Conservation (phyloP, 2,113 vertebrate species). For the Xerus inauris region DNA sequence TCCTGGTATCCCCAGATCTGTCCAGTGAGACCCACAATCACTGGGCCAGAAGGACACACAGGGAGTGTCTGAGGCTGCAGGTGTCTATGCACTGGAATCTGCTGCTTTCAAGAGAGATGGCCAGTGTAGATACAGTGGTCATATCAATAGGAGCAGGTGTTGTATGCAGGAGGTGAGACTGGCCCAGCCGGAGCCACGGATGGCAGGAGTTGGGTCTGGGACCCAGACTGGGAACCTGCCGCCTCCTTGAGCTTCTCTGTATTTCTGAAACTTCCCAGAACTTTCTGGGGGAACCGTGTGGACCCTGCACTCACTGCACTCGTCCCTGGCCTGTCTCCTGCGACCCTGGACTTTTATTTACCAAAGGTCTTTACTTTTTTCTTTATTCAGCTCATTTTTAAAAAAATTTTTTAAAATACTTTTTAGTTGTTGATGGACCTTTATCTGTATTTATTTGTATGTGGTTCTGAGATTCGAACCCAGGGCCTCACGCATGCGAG, state of each 20-base stretch:
- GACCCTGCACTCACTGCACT: no score
- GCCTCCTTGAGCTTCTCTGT: neutral
- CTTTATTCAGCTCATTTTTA: no score
- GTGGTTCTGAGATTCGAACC: no score
- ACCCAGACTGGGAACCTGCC: neutral
- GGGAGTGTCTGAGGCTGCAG: rapidly evolving
- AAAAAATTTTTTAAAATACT: no score
- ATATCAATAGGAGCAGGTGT: neutral
- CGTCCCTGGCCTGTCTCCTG: no score
- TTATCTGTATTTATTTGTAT: no score
- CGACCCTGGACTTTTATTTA: no score
- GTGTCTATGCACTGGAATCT: rapidly evolving
- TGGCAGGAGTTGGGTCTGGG: neutral
- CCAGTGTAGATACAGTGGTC: neutral
- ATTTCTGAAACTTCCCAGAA: neutral
- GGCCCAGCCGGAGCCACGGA: neutral
- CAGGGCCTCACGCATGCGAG: no score
- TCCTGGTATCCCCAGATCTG: neutral
- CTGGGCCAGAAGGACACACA: no score
- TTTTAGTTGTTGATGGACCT: no score
- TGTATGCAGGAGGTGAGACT: neutral
- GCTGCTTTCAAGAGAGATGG: rapidly evolving
- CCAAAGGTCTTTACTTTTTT: no score
- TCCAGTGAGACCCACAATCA: rapidly evolving
- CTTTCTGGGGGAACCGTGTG: rapidly evolving